Evolutionary conservation across 2,113 vertebrate species (phyloP), one percentile per base, ranked within the genome.

Genomic region (Dicerorhinus sumatrensis): DNA sequence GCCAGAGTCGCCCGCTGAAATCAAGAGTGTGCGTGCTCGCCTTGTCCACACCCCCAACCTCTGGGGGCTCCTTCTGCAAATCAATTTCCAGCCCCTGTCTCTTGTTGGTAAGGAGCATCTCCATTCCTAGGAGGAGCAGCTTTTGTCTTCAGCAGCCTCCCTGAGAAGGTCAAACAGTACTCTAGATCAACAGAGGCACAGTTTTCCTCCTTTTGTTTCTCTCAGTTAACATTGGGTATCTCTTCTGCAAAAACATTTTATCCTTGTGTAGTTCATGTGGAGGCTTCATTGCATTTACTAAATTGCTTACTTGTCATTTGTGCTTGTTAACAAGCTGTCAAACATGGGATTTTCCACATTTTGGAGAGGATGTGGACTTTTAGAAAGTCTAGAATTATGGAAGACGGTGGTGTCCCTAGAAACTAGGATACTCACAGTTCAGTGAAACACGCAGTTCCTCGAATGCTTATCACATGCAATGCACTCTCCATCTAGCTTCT

Each of bases 381-480:
- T 0, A 58, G 91, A 63, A 67, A 60, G 18, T 51, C 16, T 17
- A 42, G 16, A 51, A n/a, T 36, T 29, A 39, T 0, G 4, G 48
- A 4, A 23, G 29, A 36, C 14, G 16, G 42, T 20, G 25, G n/a
- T 5, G 54, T 36, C 20, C 86, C n/a, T 18, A 31, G 54, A 46
- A 31, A 18, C 54, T 4, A 25, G 48, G 58, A 6, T 27, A 14
- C n/a, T 36, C 18, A 25, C 31, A 2, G 42, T 67, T 51, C 11
- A 29, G 0, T 11, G 54, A 46, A 17, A 56, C 23, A 7, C n/a
- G 20, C n/a, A 23, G 14, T 8, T 56, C 69, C 21, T 18, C 2
- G 1, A 33, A 56, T 6, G 11, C 9, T 8, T 3, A 2, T 3
- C 7, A 29, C 27, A 0, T 29, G 2, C 42, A 21, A 29, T 14